Conservation (phyloP, 2,888 invertebrate species). For the Parochlus steinenii region DNA sequence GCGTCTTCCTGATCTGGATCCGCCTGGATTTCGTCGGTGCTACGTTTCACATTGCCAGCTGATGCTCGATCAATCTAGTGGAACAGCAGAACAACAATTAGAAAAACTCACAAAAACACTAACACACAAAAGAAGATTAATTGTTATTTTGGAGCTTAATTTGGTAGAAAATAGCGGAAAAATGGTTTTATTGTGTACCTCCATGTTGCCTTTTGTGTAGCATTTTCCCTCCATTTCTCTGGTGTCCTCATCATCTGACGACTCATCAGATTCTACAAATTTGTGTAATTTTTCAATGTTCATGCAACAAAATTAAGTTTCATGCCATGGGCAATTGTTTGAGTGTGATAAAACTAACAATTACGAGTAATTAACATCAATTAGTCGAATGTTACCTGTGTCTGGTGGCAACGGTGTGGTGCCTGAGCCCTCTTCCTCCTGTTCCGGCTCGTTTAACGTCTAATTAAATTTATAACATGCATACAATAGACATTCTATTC, state of each 20-base stretch:
- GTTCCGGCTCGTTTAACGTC: too few relatives aligned
- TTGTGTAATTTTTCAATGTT: not conserved
- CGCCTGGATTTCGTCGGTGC: conserved; percentile 56
- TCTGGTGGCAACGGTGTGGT: too few relatives aligned
- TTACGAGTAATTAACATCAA: too few relatives aligned
- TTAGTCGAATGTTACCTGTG: too few relatives aligned
- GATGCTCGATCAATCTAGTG: conserved; percentile 73
- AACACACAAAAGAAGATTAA: conserved; percentile 3
- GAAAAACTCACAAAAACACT: too few relatives aligned
- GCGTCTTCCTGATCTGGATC: conserved; percentile 81
- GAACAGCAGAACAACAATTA: conserved; percentile 12
- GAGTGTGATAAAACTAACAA: too few relatives aligned
- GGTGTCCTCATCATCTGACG: conserved; percentile 49
- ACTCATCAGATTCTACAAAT: conserved; percentile 10
- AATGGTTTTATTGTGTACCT: conserved; percentile 32
- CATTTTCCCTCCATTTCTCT: conserved; percentile 66
- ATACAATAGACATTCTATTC: too few relatives aligned
- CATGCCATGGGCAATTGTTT: too few relatives aligned
- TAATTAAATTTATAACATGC: too few relatives aligned
- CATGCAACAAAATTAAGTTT: not conserved
- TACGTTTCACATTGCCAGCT: conserved; percentile 66
- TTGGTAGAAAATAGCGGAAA: not conserved
- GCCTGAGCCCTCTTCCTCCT: conserved; percentile 13
- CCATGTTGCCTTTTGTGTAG: conserved; percentile 56
- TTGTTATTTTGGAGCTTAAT: not conserved